phyloP scores from a whole-genome alignment of 2,113 vertebrate genomes.

The Pseudorhombus dupliciocellatus region DNA sequence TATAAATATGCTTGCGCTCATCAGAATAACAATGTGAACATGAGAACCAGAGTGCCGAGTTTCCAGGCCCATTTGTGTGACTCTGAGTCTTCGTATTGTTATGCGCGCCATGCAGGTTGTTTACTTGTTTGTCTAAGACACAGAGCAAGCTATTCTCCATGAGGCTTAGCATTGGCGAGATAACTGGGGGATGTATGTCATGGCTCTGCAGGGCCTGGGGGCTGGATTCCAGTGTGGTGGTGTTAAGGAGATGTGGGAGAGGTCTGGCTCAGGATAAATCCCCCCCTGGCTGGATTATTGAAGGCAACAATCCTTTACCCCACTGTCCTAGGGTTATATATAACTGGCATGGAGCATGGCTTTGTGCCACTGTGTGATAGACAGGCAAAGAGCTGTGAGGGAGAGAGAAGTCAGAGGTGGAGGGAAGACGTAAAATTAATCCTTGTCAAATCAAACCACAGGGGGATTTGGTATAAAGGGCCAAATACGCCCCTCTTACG shows the following conservation, averaged over 20 bases:
- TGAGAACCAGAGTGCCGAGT: conserved; percentile 20
- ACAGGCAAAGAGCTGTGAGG: conserved; percentile 52
- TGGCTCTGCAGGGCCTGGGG: conserved; percentile 45
- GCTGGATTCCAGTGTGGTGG: conserved; percentile 58
- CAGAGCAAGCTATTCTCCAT: conserved; percentile 51
- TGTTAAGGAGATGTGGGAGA: conserved; percentile 74
- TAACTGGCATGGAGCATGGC: conserved; percentile 61
- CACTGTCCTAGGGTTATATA: conserved; percentile 75
- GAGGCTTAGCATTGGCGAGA: conserved; percentile 67
- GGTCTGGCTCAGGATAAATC: conserved; percentile 74
- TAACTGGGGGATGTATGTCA: conserved; percentile 64
- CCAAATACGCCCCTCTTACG: conserved; percentile 1
- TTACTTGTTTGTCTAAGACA: conserved; percentile 68
- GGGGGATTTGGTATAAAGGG: background rate
- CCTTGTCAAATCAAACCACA: conserved; percentile 43
- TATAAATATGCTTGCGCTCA: conserved; percentile 58
- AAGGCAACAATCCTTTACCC: conserved; percentile 70
- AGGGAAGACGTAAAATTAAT: conserved; percentile 53
- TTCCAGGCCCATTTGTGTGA: conserved; percentile 35
- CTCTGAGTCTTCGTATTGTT: conserved; percentile 21
- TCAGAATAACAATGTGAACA: conserved; percentile 63
- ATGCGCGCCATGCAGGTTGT: conserved; percentile 51
- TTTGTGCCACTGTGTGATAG: conserved; percentile 66
- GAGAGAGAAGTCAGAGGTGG: conserved; percentile 41
- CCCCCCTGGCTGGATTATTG: conserved; percentile 65